These are phyloP conservation scores for Griposia aprilina DNA, from an alignment of 2,888 invertebrate species.

Conservation along the genomic window DNA sequence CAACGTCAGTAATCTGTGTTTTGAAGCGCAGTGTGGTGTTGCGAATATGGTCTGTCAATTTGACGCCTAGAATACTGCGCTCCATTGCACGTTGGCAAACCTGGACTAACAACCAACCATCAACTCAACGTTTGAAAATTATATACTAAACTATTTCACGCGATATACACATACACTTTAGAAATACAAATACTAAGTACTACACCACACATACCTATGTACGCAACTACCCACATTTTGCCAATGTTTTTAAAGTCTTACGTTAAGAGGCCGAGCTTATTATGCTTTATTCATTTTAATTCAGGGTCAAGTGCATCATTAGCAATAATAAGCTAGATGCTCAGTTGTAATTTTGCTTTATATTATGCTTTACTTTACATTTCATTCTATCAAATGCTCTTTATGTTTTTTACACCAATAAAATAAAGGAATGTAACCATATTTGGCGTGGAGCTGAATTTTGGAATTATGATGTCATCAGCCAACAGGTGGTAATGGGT, in stretches of 20 bases:
- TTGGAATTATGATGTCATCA: slow-evolving; percentile 46
- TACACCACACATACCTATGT: background rate
- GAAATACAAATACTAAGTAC: background rate
- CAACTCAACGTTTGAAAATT: background rate
- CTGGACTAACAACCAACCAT: background rate
- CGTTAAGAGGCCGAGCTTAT: background rate
- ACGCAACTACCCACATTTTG: background rate
- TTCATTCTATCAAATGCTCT: background rate
- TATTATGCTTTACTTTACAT: background rate
- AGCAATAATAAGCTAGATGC: slow-evolving; percentile 1
- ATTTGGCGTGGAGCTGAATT: slow-evolving; percentile 19
- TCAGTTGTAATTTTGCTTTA: slow-evolving; percentile 9
- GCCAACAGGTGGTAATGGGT: slow-evolving; percentile 25
- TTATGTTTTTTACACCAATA: slow-evolving; percentile 1
- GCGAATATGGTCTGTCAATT: too few relatives aligned
- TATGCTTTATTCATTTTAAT: slow-evolving; percentile 22
- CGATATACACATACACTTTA: background rate
- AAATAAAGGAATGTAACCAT: slow-evolving; percentile 19
- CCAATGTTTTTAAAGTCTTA: background rate
- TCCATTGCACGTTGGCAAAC: too few relatives aligned
- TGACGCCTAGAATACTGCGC: too few relatives aligned
- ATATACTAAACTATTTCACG: background rate
- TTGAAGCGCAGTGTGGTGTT: too few relatives aligned
- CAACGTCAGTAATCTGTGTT: too few relatives aligned
- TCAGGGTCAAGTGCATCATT: slow-evolving; percentile 28